phyloP scores from a whole-genome alignment of 2,113 vertebrate genomes.

The Alligator sinensis region DNA sequence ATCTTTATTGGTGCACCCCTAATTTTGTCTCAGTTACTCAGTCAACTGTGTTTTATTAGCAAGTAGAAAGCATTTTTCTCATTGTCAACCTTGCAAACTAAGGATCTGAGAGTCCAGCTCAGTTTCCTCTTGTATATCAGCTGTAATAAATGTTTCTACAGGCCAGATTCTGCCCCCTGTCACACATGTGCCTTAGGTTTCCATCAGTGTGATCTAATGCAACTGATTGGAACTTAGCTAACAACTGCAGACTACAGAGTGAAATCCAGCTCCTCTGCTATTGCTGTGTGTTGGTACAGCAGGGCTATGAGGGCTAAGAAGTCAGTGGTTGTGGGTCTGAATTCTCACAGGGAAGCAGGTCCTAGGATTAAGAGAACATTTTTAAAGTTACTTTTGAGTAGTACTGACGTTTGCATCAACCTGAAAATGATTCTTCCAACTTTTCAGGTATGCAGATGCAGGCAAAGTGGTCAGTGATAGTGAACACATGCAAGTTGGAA shows the following conservation, averaged over 20 bases:
- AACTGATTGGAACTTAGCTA: neutral
- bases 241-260: neutral
- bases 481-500: neutral
- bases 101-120: neutral
- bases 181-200: neutral
- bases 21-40: too few relatives aligned
- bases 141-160: neutral
- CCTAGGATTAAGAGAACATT: neutral
- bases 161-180: neutral
- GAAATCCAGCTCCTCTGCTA: too few relatives aligned
- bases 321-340: neutral
- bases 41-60: neutral
- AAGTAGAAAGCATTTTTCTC: rapidly evolving
- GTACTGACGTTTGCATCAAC: rapidly evolving
- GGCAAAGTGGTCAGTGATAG: neutral
- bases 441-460: neutral
- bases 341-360: neutral
- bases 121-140: neutral
- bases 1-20: too few relatives aligned
- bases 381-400: neutral
- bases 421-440: neutral
- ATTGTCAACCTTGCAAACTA: neutral
- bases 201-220: neutral
- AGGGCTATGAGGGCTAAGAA: neutral
- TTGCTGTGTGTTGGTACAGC: neutral